Base-by-base conservation (phyloP, 1,140 invertebrate species). In the Ditylenchus dipsaci region DNA sequence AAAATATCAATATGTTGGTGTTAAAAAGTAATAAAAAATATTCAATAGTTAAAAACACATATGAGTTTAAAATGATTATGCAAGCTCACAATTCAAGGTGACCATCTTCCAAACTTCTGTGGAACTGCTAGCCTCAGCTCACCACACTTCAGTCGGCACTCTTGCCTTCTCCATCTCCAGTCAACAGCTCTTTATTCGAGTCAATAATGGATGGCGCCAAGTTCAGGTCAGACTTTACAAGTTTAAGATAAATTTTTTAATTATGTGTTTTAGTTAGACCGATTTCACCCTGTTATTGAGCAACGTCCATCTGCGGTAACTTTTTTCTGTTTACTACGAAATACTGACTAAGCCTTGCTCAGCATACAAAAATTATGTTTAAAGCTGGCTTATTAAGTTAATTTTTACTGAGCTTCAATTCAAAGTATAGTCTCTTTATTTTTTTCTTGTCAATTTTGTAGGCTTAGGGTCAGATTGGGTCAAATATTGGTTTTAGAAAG, bases 91-190 rank as follows among this genome's bases (percentile, higher is more conserved):
- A 21, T 53, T 53, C 15, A n/a, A 65, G 63, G 61, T 71, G 11
- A 42, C 29, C 17, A 72, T 79, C 19, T 76, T 63, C 53, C 75
- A 80, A 30, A 79, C 77, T 7, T 58, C 75, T n/a, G 57, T 78
- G 7, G 77, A 79, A 62, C 42, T 79, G 17, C 67, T 79, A 19
- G 69, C 73, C 21, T 64, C 68, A 13, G 65, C 64, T 33, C 58
- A 63, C 8, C n/a, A 47, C 21, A 65, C 60, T 26, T 21, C 66
- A 27, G 43, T 73, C 8, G 77, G 77, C 13, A 42, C 65, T 42
- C 30, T 79, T 38, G 77, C 78, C 1, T 79, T 79, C 45, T 60
- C 75, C 19, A 62, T 79, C 30, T 79, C 77, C 29, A 76, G 66
- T 56, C 77, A 79, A 47, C 77, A 79, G 71, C 58, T 72, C 29